Conservation (phyloP, 2,888 invertebrate species). For the Drosophila fungiperda region DNA sequence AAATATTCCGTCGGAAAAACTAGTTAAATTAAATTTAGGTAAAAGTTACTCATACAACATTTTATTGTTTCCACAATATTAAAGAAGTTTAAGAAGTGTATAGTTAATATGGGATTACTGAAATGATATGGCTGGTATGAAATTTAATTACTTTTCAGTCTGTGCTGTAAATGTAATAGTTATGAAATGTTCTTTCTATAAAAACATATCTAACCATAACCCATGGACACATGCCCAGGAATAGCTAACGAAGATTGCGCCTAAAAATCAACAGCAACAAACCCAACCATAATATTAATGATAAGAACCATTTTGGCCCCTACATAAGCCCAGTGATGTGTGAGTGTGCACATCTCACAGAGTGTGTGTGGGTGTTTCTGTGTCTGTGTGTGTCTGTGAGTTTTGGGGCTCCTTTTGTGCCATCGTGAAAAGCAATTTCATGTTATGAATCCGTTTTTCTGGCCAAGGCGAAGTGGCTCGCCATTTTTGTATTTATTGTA, state of each 20-base stretch:
- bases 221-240: slow-evolving; percentile 31
- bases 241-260: slow-evolving; percentile 23
- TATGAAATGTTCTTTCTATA: slow-evolving; percentile 60
- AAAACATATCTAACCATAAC: slow-evolving; percentile 58
- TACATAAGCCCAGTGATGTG: slow-evolving; percentile 32
- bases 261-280: slow-evolving; percentile 37
- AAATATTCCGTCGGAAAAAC: not conserved
- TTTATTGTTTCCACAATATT: not conserved
- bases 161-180: slow-evolving; percentile 53
- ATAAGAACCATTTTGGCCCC: slow-evolving; percentile 38
- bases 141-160: slow-evolving; percentile 7
- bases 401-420: slow-evolving; percentile 50
- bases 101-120: not conserved
- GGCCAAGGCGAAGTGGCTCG: slow-evolving; percentile 63
- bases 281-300: slow-evolving; percentile 16
- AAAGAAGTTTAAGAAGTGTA: not conserved
- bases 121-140: not conserved
- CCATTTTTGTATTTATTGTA: slow-evolving; percentile 72
- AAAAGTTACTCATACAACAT: not conserved
- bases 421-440: slow-evolving; percentile 77
- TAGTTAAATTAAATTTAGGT: no score
- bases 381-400: slow-evolving; percentile 19
- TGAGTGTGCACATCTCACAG: slow-evolving; percentile 11
- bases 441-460: slow-evolving; percentile 76
- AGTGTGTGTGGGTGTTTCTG: slow-evolving; percentile 35